Evolutionary conservation across 1,140 invertebrate genomes (phyloP).

Genomic region (Drosophila saltans): DNA sequence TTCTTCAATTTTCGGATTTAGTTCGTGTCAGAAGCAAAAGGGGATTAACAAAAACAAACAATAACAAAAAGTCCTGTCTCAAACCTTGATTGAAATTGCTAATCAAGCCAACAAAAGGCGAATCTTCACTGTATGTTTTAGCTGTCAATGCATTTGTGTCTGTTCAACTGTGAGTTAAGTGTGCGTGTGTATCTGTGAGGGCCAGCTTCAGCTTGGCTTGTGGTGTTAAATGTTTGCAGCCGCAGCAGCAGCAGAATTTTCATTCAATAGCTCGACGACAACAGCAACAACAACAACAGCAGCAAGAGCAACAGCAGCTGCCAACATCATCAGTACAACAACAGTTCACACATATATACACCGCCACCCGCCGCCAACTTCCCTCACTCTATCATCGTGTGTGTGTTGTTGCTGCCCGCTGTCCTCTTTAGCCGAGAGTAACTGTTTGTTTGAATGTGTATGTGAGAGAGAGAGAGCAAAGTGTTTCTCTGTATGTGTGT

Average conservation of each 20-base stretch:
- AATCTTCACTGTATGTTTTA: conserved; percentile 36
- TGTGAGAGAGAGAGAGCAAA: too few species aligned
- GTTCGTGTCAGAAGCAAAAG: too few species aligned
- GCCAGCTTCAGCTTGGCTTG: conserved; percentile 71
- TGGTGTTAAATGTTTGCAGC: conserved; percentile 79
- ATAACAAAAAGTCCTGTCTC: too few species aligned
- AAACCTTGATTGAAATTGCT: conserved; percentile 23
- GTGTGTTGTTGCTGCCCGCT: conserved; percentile 15
- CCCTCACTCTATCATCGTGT: background rate
- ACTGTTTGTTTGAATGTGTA: conserved; percentile 47
- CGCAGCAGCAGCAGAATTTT: conserved; percentile 59
- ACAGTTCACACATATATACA: conserved; percentile 25
- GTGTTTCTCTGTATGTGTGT: conserved; percentile 13
- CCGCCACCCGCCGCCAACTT: conserved; percentile 27
- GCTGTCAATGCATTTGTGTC: conserved; percentile 28
- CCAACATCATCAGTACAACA: conserved; percentile 57
- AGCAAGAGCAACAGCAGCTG: conserved; percentile 53
- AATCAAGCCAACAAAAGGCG: background rate
- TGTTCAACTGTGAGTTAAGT: conserved; percentile 12
- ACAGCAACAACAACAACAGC: conserved; percentile 42
- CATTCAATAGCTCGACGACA: conserved; percentile 68
- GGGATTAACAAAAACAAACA: too few species aligned
- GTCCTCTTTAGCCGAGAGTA: conserved; percentile 35
- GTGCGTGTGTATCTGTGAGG: conserved; percentile 40
- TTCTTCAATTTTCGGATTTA: too few species aligned